Evolutionary conservation across 2,797 vertebrate genomes (phyloP), one percentile per base, ranked within the genome.

Genomic region (Darevskia nairensis): DNA sequence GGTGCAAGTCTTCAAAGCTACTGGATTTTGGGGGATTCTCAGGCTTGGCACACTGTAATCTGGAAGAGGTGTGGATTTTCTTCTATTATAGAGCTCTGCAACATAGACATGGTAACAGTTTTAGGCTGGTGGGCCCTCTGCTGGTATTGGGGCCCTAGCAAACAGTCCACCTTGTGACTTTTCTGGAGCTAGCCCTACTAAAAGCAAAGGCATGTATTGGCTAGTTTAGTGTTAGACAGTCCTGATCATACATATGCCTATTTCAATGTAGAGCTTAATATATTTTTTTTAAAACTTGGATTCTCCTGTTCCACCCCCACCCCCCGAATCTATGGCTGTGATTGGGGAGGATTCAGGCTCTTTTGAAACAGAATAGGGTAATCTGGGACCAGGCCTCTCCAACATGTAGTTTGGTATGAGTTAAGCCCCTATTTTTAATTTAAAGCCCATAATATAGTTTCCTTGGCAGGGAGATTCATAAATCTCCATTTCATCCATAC

Each of bases 341-440:
- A 90, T 8, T 0, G 90, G 83, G 78, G 86, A 15, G 7, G 27
- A 69, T 93, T 82, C 83, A 94, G 76, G 71, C 93, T 93, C 86
- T 92, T 80, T 81, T 90, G 90, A 93, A 95, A 84, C 87, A 94
- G 93, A 81, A 84, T 80, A 85, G 90, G 61, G 68, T 88, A 93
- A 94, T 95, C 90, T 92, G 92, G 89, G 95, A 95, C 93, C 89
- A 90, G 93, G 80, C 64, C 86, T 90, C 86, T 92, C 88, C 88
- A 93, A 86, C 87, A 84, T 92, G 80, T 83, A 92, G 86, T 90
- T 84, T 39, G 77, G 91, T 91, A 74, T 90, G 90, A 92, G 91
- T 92, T 96, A 95, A 96, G 93, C 88, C 89, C 81, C 80, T 8
- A 13, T 95, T 97, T 89, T 96, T 96, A 96, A 96, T 97, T 97